A percentile compares a stretch with the other conserved stretches of the same genome.
Evolutionary conservation across 2,888 invertebrate species (phyloP).

Genomic region (Acronicta leporina): DNA sequence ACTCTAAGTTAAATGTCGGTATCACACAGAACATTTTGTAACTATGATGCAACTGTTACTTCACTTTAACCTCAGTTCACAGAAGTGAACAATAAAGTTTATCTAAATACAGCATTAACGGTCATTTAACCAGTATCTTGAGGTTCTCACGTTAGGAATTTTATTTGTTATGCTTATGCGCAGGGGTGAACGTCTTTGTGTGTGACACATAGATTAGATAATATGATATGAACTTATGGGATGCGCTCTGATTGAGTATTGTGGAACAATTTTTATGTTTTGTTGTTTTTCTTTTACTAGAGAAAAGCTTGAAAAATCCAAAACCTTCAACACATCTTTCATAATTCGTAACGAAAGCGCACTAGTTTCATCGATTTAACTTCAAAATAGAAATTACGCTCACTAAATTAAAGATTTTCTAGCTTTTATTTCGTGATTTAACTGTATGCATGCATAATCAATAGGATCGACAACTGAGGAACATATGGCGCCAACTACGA

Average conservation of each 20-base stretch:
- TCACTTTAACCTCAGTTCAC: conserved; percentile 59
- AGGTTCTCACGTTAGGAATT: conserved; percentile 80
- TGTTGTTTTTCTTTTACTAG: no score
- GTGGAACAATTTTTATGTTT: no score
- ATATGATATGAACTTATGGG: conserved; percentile 29
- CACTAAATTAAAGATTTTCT: no score
- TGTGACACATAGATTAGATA: conserved; percentile 59
- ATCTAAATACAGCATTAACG: conserved; percentile 70
- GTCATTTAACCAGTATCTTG: conserved; percentile 71
- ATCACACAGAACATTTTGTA: conserved; percentile 5
- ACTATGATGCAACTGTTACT: conserved; percentile 42
- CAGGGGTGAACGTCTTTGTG: conserved; percentile 73
- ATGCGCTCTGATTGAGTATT: conserved; percentile 37
- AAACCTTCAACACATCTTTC: no score
- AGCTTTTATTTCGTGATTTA: no score
- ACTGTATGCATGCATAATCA: no score
- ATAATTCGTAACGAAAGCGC: no score
- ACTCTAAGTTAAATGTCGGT: conserved; percentile 34
- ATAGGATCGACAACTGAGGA: no score
- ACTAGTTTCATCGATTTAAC: no score
- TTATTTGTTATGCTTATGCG: conserved; percentile 71
- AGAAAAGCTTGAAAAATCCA: no score
- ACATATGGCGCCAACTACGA: no score
- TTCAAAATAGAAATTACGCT: no score
- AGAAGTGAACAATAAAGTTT: conserved; percentile 69